A percentile compares a stretch with the other conserved stretches of the same genome.
Conservation (phyloP, 2,888 invertebrate genomes). For the Ferrisia virgata region DNA sequence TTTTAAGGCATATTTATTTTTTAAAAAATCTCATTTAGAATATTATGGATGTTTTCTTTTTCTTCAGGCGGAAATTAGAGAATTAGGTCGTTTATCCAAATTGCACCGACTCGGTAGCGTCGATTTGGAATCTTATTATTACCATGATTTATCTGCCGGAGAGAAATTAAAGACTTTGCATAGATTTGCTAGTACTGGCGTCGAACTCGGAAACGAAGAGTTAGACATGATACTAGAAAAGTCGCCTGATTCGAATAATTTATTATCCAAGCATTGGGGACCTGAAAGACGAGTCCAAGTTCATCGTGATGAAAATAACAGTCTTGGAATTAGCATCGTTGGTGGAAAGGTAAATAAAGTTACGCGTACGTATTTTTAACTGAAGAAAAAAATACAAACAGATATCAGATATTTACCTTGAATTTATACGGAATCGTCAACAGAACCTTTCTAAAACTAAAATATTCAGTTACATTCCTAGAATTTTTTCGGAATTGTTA, state of each 20-base stretch:
- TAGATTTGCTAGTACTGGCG: conserved; percentile 48
- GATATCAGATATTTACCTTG: no score
- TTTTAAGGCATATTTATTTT: no score
- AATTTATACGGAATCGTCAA: no score
- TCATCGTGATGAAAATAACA: conserved; percentile 68
- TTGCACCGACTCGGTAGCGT: conserved; percentile 47
- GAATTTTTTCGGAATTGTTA: no score
- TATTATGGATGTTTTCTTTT: no score
- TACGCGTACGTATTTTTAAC: background rate
- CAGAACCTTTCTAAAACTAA: no score
- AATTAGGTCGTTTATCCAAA: conserved; percentile 43
- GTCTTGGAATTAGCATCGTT: conserved; percentile 94
- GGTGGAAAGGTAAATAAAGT: conserved; percentile 73
- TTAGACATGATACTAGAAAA: conserved; percentile 57
- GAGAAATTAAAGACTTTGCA: conserved; percentile 46
- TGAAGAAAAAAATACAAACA: no score
- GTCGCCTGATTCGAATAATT: conserved; percentile 52
- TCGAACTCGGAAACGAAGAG: conserved; percentile 49
- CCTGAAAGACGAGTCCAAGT: conserved; percentile 73
- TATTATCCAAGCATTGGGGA: conserved; percentile 75
- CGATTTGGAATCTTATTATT: conserved; percentile 46
- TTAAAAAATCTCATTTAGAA: no score
- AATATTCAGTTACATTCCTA: no score
- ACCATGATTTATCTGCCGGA: conserved; percentile 20
- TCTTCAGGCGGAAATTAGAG: conserved; percentile 40